Evolutionary conservation across 2,113 vertebrate genomes (phyloP), one percentile per base, ranked within the genome.

Genomic region (Microtus oregoni): DNA sequence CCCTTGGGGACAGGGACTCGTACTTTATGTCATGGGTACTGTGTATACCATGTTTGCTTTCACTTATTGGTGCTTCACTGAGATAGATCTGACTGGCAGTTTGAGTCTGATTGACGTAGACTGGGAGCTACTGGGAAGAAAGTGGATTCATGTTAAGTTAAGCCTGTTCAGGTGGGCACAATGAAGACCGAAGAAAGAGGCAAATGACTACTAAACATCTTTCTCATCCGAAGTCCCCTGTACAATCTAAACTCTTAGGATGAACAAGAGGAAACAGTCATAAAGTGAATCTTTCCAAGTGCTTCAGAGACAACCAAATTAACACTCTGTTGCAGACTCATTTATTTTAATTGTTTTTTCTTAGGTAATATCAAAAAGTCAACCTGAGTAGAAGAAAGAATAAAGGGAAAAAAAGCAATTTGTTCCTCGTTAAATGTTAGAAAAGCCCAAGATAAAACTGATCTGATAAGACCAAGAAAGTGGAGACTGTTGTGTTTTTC

Each of bases 361-460:
- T 83, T 93, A 97, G 94, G 76, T 96, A 98, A 93, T 96, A 98
- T 97, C 94, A 98, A 97, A 98, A 98, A 98, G 94, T 97, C 96
- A 98, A 97, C 98, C 96, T 83, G 97, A 92, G 91, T 95, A 97
- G 94, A 96, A 94, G 95, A 97, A 98, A 98, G 78, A 97, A 95
- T 96, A 96, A 88, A 44, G 50, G 50, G 89, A 89, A 94, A 91
- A 90, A 92, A 93, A 94, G 93, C 97, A 98, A 98, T 98, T 98
- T 98, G 91, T 98, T 98, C 94, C 96, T 98, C 97, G 98, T 98
- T 98, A 98, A 98, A 95, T 97, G 96, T 92, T 98, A 95, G 97
- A 96, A 98, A 98, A 98, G 96, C 97, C 97, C 91, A 96, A 98
- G 98, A 98, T 98, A 98, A 98, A 98, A 98, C 98, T 98, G 98